Evolutionary conservation across 2,888 invertebrate species (phyloP).

Genomic region (Troglohyphantes excavatus): DNA sequence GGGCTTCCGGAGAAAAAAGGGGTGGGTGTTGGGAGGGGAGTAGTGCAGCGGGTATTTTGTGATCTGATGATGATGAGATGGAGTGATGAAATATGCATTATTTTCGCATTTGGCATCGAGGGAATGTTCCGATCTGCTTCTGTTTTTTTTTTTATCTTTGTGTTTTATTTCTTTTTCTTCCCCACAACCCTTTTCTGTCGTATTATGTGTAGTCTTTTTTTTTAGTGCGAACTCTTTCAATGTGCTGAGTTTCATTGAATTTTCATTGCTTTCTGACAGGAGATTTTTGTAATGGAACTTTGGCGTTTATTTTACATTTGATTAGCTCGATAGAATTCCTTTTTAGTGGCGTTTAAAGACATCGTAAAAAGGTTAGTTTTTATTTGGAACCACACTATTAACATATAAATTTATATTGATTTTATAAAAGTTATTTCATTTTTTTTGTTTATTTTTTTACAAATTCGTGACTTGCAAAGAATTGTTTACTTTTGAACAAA

Average conservation of each 20-base stretch:
- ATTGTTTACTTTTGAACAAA: no score
- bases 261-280: neutral
- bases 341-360: neutral
- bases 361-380: neutral
- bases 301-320: neutral
- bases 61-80: slow-evolving; percentile 71
- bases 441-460: no score
- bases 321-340: neutral
- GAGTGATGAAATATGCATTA: slow-evolving; percentile 73
- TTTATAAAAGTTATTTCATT: no score
- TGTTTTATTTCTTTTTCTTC: slow-evolving; percentile 8
- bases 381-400: no score
- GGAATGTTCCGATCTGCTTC: slow-evolving; percentile 1
- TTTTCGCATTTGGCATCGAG: slow-evolving; percentile 70
- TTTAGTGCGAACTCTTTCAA: neutral
- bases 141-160: neutral
- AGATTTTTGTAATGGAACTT: neutral
- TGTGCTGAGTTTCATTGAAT: neutral
- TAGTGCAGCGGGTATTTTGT: slow-evolving; percentile 2
- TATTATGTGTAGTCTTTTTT: neutral
- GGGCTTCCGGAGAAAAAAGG: slow-evolving; percentile 46
- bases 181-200: neutral
- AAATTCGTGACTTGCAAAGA: no score
- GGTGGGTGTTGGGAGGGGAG: slow-evolving; percentile 3
- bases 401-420: no score